Evolutionary conservation across 2,888 invertebrate genomes (phyloP).

Genomic region (Stenurella melanura): DNA sequence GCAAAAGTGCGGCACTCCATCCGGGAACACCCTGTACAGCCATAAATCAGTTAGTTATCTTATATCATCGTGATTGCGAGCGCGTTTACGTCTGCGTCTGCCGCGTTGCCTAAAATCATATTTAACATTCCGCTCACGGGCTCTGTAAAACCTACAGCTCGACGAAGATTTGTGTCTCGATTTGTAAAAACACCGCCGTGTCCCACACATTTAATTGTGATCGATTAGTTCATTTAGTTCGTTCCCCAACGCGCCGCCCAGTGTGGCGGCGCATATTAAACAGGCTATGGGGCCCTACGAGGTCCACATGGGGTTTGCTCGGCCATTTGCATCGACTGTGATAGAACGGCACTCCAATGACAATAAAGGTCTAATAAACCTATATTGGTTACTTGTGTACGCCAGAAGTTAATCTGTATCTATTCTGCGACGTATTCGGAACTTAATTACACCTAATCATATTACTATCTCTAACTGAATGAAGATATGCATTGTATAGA

Average conservation of each 20-base stretch:
- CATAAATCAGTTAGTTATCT: no score
- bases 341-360: slow-evolving; percentile 44
- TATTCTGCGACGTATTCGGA: neutral
- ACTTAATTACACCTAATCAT: neutral
- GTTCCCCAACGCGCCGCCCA: slow-evolving; percentile 51
- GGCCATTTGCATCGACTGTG: slow-evolving; percentile 2
- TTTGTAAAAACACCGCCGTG: slow-evolving; percentile 58
- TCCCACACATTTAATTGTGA: slow-evolving; percentile 65
- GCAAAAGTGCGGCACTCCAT: no score
- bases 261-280: slow-evolving; percentile 57
- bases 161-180: slow-evolving; percentile 60
- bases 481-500: no score
- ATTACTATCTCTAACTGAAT: neutral
- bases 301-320: slow-evolving; percentile 1
- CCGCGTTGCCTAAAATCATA: neutral
- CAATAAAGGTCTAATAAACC: slow-evolving; percentile 50
- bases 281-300: slow-evolving; percentile 37
- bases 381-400: slow-evolving; percentile 40
- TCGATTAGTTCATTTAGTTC: slow-evolving; percentile 63
- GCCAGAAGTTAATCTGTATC: neutral
- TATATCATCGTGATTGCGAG: neutral
- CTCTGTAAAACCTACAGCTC: slow-evolving; percentile 52
- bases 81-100: neutral
- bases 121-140: slow-evolving; percentile 56
- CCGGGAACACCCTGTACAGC: no score